Evolutionary conservation across 2,888 invertebrate species (phyloP).

Genomic region (Stenolophus ochropezus): DNA sequence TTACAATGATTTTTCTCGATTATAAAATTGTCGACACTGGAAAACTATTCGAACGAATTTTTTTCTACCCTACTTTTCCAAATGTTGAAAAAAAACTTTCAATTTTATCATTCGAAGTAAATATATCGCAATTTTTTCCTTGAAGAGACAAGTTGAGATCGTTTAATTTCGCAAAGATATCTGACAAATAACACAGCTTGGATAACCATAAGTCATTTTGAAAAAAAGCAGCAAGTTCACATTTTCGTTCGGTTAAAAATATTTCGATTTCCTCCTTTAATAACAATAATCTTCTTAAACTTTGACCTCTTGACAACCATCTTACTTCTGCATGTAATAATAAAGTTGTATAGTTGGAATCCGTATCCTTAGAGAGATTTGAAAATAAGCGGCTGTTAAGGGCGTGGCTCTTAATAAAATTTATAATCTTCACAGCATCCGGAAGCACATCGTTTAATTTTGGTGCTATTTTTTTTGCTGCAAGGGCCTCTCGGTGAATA

Average conservation of each 20-base stretch:
- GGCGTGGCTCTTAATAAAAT: too few relatives aligned
- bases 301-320: constrained; percentile 64
- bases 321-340: constrained; percentile 65
- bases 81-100: constrained; percentile 12
- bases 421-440: constrained; percentile 64
- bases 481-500: constrained; percentile 65
- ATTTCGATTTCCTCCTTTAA: constrained; percentile 64
- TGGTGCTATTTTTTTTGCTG: constrained; percentile 64
- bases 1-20: constrained; percentile 62
- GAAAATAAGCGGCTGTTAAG: too few relatives aligned
- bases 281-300: constrained; percentile 63
- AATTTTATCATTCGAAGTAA: constrained; percentile 23
- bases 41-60: constrained; percentile 63
- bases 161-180: constrained; percentile 57
- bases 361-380: constrained; percentile 64
- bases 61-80: constrained; percentile 62
- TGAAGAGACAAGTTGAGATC: constrained; percentile 55
- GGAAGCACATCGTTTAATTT: constrained; percentile 64
- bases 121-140: constrained; percentile 42
- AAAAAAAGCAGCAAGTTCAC: constrained; percentile 58
- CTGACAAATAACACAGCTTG: constrained; percentile 58
- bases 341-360: constrained; percentile 63
- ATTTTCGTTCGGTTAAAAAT: constrained; percentile 64
- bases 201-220: constrained; percentile 51
- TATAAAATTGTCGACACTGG: constrained; percentile 63